Base-by-base conservation (phyloP, 2,113 vertebrate species). In the Coracopsis vasa region DNA sequence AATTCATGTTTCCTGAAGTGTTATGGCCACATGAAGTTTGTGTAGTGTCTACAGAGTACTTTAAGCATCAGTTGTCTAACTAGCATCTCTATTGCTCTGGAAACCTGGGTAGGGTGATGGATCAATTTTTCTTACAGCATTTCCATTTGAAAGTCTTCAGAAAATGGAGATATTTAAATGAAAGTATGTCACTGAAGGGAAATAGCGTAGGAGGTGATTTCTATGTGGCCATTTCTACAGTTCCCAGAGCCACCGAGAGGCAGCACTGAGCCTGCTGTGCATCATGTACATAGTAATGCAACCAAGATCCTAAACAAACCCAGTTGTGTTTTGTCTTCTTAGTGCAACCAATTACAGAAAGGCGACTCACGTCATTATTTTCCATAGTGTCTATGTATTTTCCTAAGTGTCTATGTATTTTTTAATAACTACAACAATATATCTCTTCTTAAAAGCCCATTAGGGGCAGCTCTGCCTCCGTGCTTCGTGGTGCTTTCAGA, bases 251-350 rank as follows among this genome's bases (percentile, higher is more conserved):
- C n/a, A n/a, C 48, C 0, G 5, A 56, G 31, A 24, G 60, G 39
- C 37, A 53, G 0, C 3, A 1, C 19, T 7, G 28, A 48, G 20
- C 56, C 23, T 37, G 4, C 60, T 2, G 2, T 8, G 5, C 50
- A 10, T 48, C 13, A 3, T 6, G 11, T 2, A 21, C 10, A 6
- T 6, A 4, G 31, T 16, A 16, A 64, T 4, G 20, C 13, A 12
- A 39, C 56, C 31, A 5, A 10, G 23, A 44, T 16, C 48, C 39
- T 19, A 5, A 23, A 19, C 15, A 19, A 25, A 33, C 3, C 16
- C 8, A 7, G 50, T 9, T 56, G 42, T 18, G 48, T 66, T 51
- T 39, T 8, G 7, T 35, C 51, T 58, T 41, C 42, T 62, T 51
- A 37, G 17, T 25, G 20, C 24, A 41, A 13, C 3, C 20, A 41